Conservation (phyloP, 2,797 vertebrate species). For the Rousettus madagascariensis region DNA sequence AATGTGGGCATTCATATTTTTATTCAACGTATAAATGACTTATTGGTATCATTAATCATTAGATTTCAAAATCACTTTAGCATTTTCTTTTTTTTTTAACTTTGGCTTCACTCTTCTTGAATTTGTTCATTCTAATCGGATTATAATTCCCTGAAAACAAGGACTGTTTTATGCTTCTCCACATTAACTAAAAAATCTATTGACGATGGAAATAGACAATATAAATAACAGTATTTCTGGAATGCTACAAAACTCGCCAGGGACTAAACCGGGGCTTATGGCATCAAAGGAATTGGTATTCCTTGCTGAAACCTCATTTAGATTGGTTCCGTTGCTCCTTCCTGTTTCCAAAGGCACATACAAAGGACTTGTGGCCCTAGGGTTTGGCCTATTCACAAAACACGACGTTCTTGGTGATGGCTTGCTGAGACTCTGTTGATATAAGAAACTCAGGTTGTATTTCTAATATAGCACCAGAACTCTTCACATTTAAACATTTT, state of each 20-base stretch:
- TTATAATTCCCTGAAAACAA: neutral
- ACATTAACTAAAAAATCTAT: neutral
- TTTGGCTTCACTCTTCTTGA: neutral
- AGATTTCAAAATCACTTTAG: neutral
- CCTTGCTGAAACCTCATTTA: neutral
- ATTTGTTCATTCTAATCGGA: neutral
- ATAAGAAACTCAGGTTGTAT: neutral
- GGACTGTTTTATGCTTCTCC: neutral
- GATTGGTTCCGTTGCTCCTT: neutral
- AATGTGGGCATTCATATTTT: neutral
- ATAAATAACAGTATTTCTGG: neutral
- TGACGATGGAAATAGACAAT: neutral
- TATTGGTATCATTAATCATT: neutral
- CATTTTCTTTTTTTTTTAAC: neutral
- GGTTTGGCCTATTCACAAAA: neutral
- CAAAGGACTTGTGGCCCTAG: fast-evolving
- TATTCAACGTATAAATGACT: neutral
- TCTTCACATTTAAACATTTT: conserved; percentile 17
- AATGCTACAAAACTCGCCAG: neutral
- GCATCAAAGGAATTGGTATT: neutral
- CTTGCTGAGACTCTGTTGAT: neutral
- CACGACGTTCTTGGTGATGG: neutral
- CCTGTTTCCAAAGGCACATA: neutral
- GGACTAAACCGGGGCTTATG: neutral
- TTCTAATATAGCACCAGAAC: neutral